Percentiles rank a stretch among this genome's conserved stretches.
Conservation (phyloP, 2,888 invertebrate species). For the Trilocha varians region DNA sequence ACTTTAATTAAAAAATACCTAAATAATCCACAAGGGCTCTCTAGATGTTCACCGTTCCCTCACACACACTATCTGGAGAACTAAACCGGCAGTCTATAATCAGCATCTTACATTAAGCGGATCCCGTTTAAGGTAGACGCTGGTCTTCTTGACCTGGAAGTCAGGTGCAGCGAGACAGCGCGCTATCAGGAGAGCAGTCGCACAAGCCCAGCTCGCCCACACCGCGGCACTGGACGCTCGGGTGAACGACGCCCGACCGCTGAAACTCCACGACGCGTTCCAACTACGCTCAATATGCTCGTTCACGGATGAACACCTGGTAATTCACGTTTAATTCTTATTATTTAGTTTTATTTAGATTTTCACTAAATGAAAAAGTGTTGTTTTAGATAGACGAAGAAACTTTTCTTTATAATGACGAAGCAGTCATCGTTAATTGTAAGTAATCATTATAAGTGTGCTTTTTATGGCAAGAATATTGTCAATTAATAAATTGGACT, state of each 20-base stretch:
- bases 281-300: constrained; percentile 33
- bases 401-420: too few relatives aligned
- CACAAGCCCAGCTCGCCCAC: constrained; percentile 54
- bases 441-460: too few relatives aligned
- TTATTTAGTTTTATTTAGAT: too few relatives aligned
- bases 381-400: too few relatives aligned
- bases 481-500: too few relatives aligned
- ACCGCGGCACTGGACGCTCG: constrained; percentile 49
- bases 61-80: not conserved
- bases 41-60: too few relatives aligned
- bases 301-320: constrained; percentile 54
- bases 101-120: constrained; percentile 34
- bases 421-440: too few relatives aligned
- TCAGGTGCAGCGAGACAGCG: constrained; percentile 57
- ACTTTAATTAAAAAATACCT: too few relatives aligned
- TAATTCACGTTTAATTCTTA: too few relatives aligned
- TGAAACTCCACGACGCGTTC: constrained; percentile 39
- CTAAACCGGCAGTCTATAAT: not conserved
- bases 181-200: constrained; percentile 45
- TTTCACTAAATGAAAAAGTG: too few relatives aligned
- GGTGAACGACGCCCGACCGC: constrained; percentile 37
- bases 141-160: constrained; percentile 44
- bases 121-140: constrained; percentile 40
- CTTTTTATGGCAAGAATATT: too few relatives aligned
- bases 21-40: too few relatives aligned